These are phyloP conservation scores for Limnothrissa miodon DNA, from an alignment of 2,113 vertebrate genomes.

Conservation along the genomic window DNA sequence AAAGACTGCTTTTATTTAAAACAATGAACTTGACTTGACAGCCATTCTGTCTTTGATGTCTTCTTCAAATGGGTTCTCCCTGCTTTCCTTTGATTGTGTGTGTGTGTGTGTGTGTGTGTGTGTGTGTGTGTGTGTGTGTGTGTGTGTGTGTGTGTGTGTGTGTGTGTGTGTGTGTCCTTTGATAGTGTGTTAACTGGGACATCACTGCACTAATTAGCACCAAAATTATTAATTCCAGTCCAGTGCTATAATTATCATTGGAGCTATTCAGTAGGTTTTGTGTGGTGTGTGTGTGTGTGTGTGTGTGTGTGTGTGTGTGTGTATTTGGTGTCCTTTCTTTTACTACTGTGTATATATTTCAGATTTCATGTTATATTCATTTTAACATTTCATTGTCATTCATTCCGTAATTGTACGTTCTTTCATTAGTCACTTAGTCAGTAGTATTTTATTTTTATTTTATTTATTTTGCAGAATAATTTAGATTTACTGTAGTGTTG, in stretches of 20 bases:
- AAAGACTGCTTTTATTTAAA: conserved; percentile 13
- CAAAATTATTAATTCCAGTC: conserved; percentile 12
- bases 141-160: conserved; percentile 10
- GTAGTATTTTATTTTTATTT: too few relatives aligned
- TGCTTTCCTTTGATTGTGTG: not conserved
- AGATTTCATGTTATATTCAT: not conserved
- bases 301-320: not conserved
- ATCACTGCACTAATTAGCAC: conserved; percentile 7
- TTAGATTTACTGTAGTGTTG: too few relatives aligned
- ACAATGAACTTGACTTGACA: not conserved
- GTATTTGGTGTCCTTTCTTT: not conserved
- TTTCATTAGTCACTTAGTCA: too few relatives aligned
- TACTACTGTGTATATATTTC: not conserved
- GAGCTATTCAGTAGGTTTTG: not conserved
- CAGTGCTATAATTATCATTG: conserved; percentile 12
- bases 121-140: conserved; percentile 11
- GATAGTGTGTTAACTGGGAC: conserved; percentile 9
- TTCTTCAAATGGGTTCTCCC: conserved; percentile 8
- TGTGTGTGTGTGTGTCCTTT: not conserved
- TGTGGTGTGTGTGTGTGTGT: not conserved
- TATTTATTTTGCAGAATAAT: too few relatives aligned
- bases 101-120: conserved; percentile 9
- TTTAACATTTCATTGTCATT: not conserved
- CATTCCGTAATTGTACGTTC: too few relatives aligned
- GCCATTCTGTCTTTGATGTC: conserved; percentile 10